These are phyloP conservation scores for Pogonocichla stellata DNA, from an alignment of 2,113 vertebrate genomes.

Conservation along the genomic window DNA sequence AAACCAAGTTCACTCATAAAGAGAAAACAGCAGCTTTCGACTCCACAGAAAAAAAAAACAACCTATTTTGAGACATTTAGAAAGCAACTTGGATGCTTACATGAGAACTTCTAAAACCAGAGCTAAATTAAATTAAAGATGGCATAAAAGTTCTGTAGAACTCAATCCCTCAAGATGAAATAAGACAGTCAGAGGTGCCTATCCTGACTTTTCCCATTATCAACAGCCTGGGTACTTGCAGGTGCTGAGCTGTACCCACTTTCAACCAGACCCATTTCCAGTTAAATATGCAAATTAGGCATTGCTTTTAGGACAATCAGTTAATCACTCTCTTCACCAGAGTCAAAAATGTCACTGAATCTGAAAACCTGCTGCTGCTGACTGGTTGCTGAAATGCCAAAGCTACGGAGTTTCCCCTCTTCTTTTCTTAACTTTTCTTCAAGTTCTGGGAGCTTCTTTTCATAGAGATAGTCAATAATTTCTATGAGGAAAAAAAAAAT, in stretches of 20 bases:
- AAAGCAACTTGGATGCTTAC: neutral
- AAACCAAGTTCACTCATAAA: neutral
- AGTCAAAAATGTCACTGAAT: constrained; percentile 69
- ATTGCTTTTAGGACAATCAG: neutral
- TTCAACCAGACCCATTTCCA: neutral
- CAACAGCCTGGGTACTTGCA: neutral
- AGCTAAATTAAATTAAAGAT: neutral
- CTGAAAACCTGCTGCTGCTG: constrained; percentile 31
- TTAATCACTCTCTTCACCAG: constrained; percentile 8
- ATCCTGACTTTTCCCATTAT: neutral
- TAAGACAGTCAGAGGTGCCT: neutral
- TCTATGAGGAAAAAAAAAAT: constrained; percentile 10
- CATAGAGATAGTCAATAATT: constrained; percentile 71
- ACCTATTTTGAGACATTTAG: neutral
- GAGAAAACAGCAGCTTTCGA: neutral
- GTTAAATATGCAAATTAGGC: neutral
- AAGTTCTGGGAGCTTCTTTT: constrained; percentile 66
- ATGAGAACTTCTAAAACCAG: neutral
- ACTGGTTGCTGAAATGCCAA: neutral
- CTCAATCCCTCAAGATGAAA: neutral
- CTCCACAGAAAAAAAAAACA: neutral
- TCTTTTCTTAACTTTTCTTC: constrained; percentile 35
- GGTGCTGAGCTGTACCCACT: neutral
- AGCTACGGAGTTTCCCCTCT: accelerated
- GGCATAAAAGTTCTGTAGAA: neutral